A percentile compares a stretch with the other conserved stretches of the same genome.
Evolutionary conservation across 2,888 invertebrate species (phyloP).

Genomic region (Drosophila subsilvestris): DNA sequence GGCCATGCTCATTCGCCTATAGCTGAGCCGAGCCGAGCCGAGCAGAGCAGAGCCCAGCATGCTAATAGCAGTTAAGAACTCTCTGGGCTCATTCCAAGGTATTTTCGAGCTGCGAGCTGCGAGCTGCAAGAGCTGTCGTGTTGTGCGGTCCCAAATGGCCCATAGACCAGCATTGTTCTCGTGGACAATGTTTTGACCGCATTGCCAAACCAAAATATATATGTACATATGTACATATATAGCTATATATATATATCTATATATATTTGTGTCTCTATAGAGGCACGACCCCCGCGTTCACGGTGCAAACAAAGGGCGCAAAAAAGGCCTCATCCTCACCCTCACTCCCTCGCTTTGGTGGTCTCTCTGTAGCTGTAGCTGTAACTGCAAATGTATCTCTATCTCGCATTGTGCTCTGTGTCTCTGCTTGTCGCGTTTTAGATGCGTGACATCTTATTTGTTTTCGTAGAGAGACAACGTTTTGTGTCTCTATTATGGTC

Average conservation of each 20-base stretch:
- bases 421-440: slow-evolving; percentile 64
- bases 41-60: slow-evolving; percentile 69
- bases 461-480: slow-evolving; percentile 26
- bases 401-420: slow-evolving; percentile 32
- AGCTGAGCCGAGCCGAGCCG: slow-evolving; percentile 17
- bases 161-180: slow-evolving; percentile 63
- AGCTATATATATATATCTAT: too few species aligned
- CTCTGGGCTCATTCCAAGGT: slow-evolving; percentile 69
- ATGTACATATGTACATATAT: slow-evolving; percentile 1
- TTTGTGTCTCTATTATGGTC: slow-evolving; percentile 60
- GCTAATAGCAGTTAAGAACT: slow-evolving; percentile 77
- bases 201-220: slow-evolving; percentile 81
- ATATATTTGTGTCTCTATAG: not conserved
- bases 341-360: slow-evolving; percentile 46
- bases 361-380: slow-evolving; percentile 13
- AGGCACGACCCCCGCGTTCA: slow-evolving; percentile 46
- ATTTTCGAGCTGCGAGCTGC: slow-evolving; percentile 48
- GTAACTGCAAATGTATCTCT: slow-evolving; percentile 16
- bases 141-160: slow-evolving; percentile 66
- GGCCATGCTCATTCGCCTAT: slow-evolving; percentile 12
- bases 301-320: slow-evolving; percentile 40
- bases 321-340: slow-evolving; percentile 17
- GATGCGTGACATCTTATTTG: slow-evolving; percentile 73
- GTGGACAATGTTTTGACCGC: slow-evolving; percentile 82
- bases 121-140: slow-evolving; percentile 32